phyloP scores from a whole-genome alignment of 2,888 invertebrate species.

The Drosophila picticornis region DNA sequence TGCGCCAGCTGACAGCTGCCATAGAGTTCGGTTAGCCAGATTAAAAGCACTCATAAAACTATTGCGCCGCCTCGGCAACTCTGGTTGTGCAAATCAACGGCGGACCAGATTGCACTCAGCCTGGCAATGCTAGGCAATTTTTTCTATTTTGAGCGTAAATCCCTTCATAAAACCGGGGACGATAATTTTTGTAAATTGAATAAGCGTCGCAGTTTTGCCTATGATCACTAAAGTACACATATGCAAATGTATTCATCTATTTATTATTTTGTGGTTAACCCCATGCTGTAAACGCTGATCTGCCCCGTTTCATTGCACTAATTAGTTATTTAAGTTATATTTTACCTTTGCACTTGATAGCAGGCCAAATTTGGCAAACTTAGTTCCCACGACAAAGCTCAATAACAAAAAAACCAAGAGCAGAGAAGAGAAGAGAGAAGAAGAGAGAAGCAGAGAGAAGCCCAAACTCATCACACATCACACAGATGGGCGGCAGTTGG shows the following conservation, averaged over 20 bases:
- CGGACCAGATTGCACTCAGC: constrained; percentile 23
- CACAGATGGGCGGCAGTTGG: constrained; percentile 53
- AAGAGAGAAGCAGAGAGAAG: constrained; percentile 10
- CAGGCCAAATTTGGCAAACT: constrained; percentile 52
- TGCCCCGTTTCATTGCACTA: constrained; percentile 1
- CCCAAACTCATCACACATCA: constrained; percentile 60
- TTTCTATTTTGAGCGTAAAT: constrained; percentile 45
- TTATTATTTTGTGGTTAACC: constrained; percentile 36
- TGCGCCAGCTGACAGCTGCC: constrained; percentile 67
- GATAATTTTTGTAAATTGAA: constrained; percentile 64
- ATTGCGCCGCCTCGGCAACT: constrained; percentile 68
- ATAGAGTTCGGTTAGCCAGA: constrained; percentile 50
- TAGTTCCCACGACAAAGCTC: constrained; percentile 69
- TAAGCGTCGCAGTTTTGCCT: constrained; percentile 46
- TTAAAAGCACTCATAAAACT: constrained; percentile 54
- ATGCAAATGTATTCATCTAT: constrained; percentile 12
- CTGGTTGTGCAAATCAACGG: constrained; percentile 68
- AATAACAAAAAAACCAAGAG: constrained; percentile 45
- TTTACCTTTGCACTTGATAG: constrained; percentile 38
- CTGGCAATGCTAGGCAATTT: constrained; percentile 24
- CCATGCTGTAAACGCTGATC: constrained; percentile 23
- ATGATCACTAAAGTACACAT: constrained; percentile 9
- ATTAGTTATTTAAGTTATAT: constrained; percentile 39
- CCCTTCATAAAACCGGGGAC: constrained; percentile 42
- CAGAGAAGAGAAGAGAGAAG: constrained; percentile 3